Conservation (phyloP, 2,113 vertebrate genomes). For the Rhegmatorhina hoffmannsi region DNA sequence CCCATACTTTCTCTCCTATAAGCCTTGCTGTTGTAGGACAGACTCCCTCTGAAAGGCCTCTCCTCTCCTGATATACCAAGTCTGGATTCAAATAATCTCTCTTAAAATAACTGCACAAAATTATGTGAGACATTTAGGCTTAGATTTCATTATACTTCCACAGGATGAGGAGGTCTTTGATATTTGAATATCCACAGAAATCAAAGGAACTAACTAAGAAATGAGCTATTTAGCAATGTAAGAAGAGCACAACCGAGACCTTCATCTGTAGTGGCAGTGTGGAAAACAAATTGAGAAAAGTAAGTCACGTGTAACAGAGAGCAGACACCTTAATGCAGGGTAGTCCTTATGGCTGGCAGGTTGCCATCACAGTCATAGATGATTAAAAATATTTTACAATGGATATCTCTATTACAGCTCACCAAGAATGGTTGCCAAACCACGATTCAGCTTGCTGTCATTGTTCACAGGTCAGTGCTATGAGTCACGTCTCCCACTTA, state of each 20-base stretch:
- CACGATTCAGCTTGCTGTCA: background rate
- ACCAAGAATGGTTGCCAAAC: background rate
- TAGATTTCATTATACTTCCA: slow-evolving; percentile 31
- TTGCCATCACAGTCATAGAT: background rate
- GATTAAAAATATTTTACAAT: background rate
- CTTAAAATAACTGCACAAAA: slow-evolving; percentile 44
- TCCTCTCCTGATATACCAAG: background rate
- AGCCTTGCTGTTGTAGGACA: background rate
- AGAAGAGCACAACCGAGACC: background rate
- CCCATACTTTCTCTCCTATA: background rate
- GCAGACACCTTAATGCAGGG: background rate
- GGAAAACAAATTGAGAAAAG: background rate
- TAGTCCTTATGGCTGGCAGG: background rate
- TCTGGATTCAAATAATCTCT: slow-evolving; percentile 25
- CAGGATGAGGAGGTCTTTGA: slow-evolving; percentile 15
- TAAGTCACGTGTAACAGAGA: background rate
- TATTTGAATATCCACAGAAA: slow-evolving; percentile 15
- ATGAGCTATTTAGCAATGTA: background rate
- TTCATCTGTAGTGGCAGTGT: background rate
- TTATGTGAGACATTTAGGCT: slow-evolving; percentile 2
- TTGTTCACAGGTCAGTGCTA: background rate
- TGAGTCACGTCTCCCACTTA: slow-evolving; percentile 56
- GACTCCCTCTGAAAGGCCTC: background rate
- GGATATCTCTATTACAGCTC: background rate
- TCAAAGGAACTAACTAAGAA: slow-evolving; percentile 31